Conservation (phyloP, 2,113 vertebrate species). For the Vanacampus margaritifer region DNA sequence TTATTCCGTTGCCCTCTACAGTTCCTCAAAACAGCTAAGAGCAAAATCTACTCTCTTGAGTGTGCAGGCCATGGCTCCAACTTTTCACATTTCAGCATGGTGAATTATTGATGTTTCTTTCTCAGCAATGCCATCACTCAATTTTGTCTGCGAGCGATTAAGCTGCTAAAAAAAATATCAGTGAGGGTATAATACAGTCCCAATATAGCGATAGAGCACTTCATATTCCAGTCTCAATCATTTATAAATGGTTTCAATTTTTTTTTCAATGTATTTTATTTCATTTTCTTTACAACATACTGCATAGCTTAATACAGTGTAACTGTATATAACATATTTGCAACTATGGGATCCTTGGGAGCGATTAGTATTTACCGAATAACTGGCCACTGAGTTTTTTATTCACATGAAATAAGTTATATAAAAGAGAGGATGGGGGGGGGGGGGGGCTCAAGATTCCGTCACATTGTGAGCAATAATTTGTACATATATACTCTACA, state of each 20-base stretch:
- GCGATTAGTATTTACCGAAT: no score
- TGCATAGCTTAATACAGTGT: no score
- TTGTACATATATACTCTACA: background rate
- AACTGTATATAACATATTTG: no score
- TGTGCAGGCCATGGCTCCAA: constrained; percentile 1
- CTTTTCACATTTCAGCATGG: constrained; percentile 9
- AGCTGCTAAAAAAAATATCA: background rate
- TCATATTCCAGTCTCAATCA: background rate
- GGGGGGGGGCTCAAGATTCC: background rate
- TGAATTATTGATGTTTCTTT: constrained; percentile 10
- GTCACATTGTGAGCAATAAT: background rate
- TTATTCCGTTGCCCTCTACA: background rate
- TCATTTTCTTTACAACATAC: no score
- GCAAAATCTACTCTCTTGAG: constrained; percentile 4
- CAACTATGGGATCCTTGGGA: no score
- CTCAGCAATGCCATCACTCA: constrained; percentile 1
- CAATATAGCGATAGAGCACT: no score
- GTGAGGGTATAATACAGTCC: background rate
- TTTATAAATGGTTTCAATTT: background rate
- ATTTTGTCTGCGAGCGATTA: constrained; percentile 2
- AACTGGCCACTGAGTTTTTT: background rate
- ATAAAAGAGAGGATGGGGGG: background rate
- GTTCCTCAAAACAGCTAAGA: constrained; percentile 2
- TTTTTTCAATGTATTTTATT: no score
- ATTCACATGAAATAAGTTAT: no score